These are phyloP conservation scores for Tachuris rubrigastra DNA, from an alignment of 2,113 vertebrate species.

Conservation along the genomic window DNA sequence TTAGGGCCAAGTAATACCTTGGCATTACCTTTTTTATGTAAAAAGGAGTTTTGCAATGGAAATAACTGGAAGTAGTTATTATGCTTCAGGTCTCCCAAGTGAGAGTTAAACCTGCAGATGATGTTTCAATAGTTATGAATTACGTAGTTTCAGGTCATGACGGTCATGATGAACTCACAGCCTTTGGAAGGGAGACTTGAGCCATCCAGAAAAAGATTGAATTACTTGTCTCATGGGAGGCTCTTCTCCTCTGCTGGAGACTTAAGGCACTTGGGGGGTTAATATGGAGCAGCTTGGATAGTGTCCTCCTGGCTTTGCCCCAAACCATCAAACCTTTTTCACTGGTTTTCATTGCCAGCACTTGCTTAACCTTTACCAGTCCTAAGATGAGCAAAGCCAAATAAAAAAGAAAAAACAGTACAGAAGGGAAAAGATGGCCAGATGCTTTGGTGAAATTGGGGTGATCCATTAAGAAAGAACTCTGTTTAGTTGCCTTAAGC, in stretches of 20 bases:
- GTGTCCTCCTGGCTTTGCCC: conserved; percentile 44
- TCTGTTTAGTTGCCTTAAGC: background rate
- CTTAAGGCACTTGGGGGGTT: conserved; percentile 50
- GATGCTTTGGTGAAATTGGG: conserved; percentile 50
- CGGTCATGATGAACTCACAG: conserved; percentile 21
- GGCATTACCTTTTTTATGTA: background rate
- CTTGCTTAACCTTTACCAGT: conserved; percentile 48
- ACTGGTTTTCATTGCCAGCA: conserved; percentile 35
- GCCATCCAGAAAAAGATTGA: conserved; percentile 19
- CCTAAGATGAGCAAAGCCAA: background rate
- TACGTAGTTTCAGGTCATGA: conserved; percentile 39
- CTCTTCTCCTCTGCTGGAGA: conserved; percentile 41
- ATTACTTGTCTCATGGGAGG: conserved; percentile 46
- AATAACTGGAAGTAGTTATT: conserved; percentile 42
- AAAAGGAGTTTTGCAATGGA: conserved; percentile 35
- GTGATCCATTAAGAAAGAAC: background rate
- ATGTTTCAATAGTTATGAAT: conserved; percentile 28
- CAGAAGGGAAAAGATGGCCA: conserved; percentile 49
- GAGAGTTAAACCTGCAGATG: conserved; percentile 50
- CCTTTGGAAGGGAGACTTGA: conserved; percentile 24
- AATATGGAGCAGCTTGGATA: conserved; percentile 37
- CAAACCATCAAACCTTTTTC: conserved; percentile 24
- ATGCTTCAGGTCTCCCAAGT: conserved; percentile 42
- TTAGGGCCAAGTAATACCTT: background rate
- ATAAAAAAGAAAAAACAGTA: background rate